Evolutionary conservation across 2,797 vertebrate genomes (phyloP), one percentile per base, ranked within the genome.

Genomic region (Sardinella longiceps): DNA sequence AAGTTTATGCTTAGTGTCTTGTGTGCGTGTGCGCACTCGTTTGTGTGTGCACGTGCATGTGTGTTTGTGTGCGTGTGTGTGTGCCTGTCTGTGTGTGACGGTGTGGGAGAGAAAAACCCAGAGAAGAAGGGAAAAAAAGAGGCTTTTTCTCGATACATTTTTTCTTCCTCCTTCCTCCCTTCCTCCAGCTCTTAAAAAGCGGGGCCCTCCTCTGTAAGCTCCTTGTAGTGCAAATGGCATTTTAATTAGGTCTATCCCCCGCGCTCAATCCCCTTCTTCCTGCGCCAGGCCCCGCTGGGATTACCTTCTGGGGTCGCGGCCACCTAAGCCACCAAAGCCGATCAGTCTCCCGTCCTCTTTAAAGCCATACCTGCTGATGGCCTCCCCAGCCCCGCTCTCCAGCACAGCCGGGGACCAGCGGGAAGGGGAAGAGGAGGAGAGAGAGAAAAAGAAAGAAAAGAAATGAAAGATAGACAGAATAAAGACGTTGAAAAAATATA

Each of bases 191-290:
- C 85, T 89, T 87, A 87, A 87, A 88, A 90, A 81, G 85, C 82
- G 56, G 83, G 83, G 80, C 86, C 82, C 84, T 89, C 82, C 81
- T 85, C 86, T 43, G 9, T 91, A 90, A 90, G 92, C 91, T 88
- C 88, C 94, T 94, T 94, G 92, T 90, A 90, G 91, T 91, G 90
- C 89, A 92, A 93, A 94, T 94, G 90, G 87, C 92, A 92, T 93
- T 93, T 94, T 95, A 95, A 95, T 95, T 93, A 95, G 93, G 92
- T 91, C 85, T 87, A 92, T 94, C 90, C 91, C 90, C 83, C 86
- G 86, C 92, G 92, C 93, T 92, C 93, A 88, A 92, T 88, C 91
- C 92, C 90, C 89, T 77, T 86, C 84, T 90, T 82, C 86, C 86
- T 82, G 48, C 84, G 85, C 88, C 86, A 58, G 50, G 85, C 70